These are phyloP conservation scores for Lepus townsendii DNA, from an alignment of 2,797 vertebrate species.

Conservation along the genomic window DNA sequence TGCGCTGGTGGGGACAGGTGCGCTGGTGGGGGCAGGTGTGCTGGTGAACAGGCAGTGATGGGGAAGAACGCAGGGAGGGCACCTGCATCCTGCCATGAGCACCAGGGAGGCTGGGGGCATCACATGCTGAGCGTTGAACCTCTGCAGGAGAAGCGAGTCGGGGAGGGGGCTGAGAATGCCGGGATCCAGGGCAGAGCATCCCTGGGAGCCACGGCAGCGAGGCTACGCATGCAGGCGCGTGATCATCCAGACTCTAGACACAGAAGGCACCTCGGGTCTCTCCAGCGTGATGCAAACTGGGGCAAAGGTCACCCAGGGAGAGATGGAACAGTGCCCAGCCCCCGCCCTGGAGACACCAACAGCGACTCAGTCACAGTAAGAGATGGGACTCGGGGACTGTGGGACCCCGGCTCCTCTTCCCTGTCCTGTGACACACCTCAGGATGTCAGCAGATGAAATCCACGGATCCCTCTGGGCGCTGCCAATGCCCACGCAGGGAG, in stretches of 20 bases:
- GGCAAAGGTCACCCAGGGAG: fast-evolving
- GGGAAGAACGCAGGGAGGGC: background rate
- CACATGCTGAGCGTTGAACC: fast-evolving
- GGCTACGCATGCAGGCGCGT: fast-evolving
- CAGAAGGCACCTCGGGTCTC: fast-evolving
- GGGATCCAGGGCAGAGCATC: background rate
- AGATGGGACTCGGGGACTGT: fast-evolving
- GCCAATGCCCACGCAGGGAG: fast-evolving
- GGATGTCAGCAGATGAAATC: background rate
- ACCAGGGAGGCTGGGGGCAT: fast-evolving
- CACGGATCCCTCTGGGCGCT: fast-evolving
- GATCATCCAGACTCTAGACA: too few species aligned
- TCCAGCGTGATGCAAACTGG: fast-evolving
- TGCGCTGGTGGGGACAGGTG: too few species aligned
- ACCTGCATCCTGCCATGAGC: background rate
- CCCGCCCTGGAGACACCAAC: background rate
- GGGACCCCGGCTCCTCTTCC: background rate
- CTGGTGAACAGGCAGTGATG: background rate
- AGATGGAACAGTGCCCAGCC: fast-evolving
- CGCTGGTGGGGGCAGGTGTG: fast-evolving
- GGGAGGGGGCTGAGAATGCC: fast-evolving
- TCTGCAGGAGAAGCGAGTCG: background rate
- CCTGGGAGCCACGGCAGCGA: fast-evolving
- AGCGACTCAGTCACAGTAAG: fast-evolving
- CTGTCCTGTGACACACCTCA: fast-evolving